Evolutionary conservation across 2,888 invertebrate genomes (phyloP).

Genomic region (Nemurella pictetii): DNA sequence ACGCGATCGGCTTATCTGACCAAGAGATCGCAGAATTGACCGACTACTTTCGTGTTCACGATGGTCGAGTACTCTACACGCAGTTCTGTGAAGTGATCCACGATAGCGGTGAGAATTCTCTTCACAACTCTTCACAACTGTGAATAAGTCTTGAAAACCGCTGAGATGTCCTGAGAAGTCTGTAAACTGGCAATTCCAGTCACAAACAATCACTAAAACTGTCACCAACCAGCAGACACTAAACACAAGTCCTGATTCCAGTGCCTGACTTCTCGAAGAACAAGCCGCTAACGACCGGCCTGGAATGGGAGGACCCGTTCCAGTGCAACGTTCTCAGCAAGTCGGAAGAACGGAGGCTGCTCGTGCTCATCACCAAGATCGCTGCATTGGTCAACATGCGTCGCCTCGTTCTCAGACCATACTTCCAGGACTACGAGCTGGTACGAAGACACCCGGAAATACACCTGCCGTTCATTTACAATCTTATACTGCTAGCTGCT

Average conservation of each 20-base stretch:
- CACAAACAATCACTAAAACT: too few relatives aligned
- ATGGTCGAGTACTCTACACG: constrained; percentile 74
- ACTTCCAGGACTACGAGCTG: constrained; percentile 74
- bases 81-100: constrained; percentile 76
- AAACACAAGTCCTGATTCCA: constrained; percentile 45
- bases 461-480: constrained; percentile 64
- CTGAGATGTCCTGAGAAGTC: too few relatives aligned
- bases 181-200: too few relatives aligned
- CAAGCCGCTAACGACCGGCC: constrained; percentile 56
- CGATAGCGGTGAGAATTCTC: constrained; percentile 66
- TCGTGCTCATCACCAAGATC: constrained; percentile 72
- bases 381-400: constrained; percentile 61
- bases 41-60: constrained; percentile 78
- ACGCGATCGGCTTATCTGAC: constrained; percentile 69
- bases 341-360: constrained; percentile 68
- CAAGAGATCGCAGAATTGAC: constrained; percentile 72
- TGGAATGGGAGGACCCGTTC: constrained; percentile 71
- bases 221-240: too few relatives aligned
- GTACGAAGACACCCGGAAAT: constrained; percentile 48
- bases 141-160: too few relatives aligned
- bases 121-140: too few relatives aligned
- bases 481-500: constrained; percentile 54
- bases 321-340: constrained; percentile 66
- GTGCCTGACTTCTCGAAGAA: constrained; percentile 57
- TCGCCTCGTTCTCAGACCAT: constrained; percentile 69